Percentiles rank a stretch among this genome's conserved stretches.
Conservation (phyloP, 2,888 invertebrate genomes). For the Luperina testacea region DNA sequence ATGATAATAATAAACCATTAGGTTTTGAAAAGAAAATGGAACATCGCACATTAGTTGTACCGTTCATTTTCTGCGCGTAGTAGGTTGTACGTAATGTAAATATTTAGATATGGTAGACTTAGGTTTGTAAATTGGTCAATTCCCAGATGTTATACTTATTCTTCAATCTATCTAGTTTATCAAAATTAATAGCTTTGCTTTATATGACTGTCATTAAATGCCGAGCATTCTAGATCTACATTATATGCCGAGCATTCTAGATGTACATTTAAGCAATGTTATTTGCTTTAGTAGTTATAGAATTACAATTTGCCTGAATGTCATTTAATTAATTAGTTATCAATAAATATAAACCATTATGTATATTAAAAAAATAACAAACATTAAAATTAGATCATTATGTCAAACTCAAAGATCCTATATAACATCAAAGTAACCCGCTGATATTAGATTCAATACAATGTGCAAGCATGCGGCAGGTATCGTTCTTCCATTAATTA, state of each 20-base stretch:
- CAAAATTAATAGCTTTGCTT: slow-evolving; percentile 81
- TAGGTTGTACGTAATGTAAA: slow-evolving; percentile 73
- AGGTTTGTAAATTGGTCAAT: slow-evolving; percentile 88
- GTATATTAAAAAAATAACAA: slow-evolving; percentile 34
- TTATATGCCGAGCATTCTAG: slow-evolving; percentile 14
- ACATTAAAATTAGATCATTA: slow-evolving; percentile 30
- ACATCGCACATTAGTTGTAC: slow-evolving; percentile 42
- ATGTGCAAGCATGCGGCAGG: slow-evolving; percentile 6
- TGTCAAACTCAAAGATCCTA: slow-evolving; percentile 25
- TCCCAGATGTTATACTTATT: slow-evolving; percentile 78
- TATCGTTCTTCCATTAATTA: slow-evolving; percentile 14
- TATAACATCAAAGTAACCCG: slow-evolving; percentile 2
- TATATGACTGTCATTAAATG: slow-evolving; percentile 72
- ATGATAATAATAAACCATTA: slow-evolving; percentile 21
- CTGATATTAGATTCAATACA: slow-evolving; percentile 11
- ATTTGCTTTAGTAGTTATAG: slow-evolving; percentile 82
- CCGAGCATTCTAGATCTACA: slow-evolving; percentile 76
- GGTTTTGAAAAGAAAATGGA: slow-evolving; percentile 21
- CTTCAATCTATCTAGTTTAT: slow-evolving; percentile 77
- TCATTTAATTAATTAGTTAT: slow-evolving; percentile 46
- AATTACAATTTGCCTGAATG: slow-evolving; percentile 67
- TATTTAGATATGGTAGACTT: slow-evolving; percentile 77
- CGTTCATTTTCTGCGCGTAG: slow-evolving; percentile 67
- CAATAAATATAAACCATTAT: slow-evolving; percentile 28
- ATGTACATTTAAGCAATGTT: slow-evolving; percentile 71